phyloP scores from a whole-genome alignment of 1,140 invertebrate species.

The Ectropis grisescens region DNA sequence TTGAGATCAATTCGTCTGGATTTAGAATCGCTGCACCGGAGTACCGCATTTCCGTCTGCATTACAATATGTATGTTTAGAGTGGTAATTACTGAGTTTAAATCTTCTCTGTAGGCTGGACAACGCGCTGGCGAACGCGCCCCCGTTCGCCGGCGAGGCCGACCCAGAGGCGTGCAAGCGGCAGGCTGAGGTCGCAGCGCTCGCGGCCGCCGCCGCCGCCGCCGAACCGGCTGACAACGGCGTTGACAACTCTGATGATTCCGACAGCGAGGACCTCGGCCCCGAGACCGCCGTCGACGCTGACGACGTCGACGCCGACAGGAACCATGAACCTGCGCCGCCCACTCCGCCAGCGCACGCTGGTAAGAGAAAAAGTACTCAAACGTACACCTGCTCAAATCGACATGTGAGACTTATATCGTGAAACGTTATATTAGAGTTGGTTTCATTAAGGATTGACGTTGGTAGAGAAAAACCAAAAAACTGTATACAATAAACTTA shows the following conservation, averaged over 20 bases:
- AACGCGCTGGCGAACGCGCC: slow-evolving; percentile 60
- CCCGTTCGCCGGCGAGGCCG: slow-evolving; percentile 51
- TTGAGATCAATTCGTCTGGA: no score
- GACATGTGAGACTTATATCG: no score
- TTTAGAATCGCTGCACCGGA: no score
- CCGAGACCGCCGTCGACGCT: slow-evolving; percentile 69
- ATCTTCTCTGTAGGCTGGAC: slow-evolving; percentile 60
- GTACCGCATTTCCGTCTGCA: no score
- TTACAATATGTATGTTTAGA: no score
- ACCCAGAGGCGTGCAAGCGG: slow-evolving; percentile 53
- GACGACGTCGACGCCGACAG: slow-evolving; percentile 74
- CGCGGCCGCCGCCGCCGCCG: slow-evolving; percentile 23
- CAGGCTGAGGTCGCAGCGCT: slow-evolving; percentile 20
- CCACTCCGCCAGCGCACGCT: slow-evolving; percentile 69
- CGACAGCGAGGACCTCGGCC: slow-evolving; percentile 62
- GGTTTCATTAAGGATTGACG: no score
- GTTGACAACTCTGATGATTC: slow-evolving; percentile 45
- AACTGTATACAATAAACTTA: no score
- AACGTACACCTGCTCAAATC: no score
- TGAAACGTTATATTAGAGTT: no score
- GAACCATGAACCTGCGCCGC: slow-evolving; percentile 72
- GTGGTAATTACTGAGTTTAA: no score
- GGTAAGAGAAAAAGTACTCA: slow-evolving; percentile 51
- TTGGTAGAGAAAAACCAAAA: no score
- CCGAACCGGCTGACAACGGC: slow-evolving; percentile 14